phyloP scores from a whole-genome alignment of 2,797 vertebrate species.

The Mus caroli region DNA sequence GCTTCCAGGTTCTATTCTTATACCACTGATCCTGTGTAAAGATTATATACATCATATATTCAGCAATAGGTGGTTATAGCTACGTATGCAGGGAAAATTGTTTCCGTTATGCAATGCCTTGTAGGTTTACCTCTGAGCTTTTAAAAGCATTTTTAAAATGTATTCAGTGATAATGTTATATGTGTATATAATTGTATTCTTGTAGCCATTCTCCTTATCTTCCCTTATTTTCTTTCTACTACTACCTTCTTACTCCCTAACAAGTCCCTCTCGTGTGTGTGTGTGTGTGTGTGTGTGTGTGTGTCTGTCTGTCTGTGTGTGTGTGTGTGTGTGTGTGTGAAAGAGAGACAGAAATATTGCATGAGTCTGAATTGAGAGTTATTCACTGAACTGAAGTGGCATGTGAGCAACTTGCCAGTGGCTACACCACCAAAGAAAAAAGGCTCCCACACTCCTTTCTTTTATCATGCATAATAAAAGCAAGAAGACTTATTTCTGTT shows the following conservation, averaged over 20 bases:
- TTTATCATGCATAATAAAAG: not conserved
- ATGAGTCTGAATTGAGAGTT: not conserved
- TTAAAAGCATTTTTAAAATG: no score
- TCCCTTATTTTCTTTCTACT: not conserved
- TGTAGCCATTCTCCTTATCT: not conserved
- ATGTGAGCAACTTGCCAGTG: not conserved
- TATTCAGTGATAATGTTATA: not conserved
- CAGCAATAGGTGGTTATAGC: not conserved
- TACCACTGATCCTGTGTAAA: not conserved
- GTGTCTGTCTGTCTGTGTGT: not conserved
- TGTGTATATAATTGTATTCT: no score
- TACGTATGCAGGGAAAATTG: not conserved
- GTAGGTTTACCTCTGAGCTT: constrained; percentile 14
- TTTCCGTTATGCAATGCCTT: not conserved
- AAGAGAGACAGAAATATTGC: not conserved
- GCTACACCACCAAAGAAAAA: not conserved
- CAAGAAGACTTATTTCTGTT: not conserved
- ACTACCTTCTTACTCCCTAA: not conserved
- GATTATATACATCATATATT: not conserved
- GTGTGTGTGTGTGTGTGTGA: not conserved
- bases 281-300: not conserved
- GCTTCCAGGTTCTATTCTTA: no score
- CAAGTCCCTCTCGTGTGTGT: not conserved
- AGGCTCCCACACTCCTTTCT: not conserved
- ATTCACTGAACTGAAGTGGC: not conserved